phyloP scores from a whole-genome alignment of 2,888 invertebrate species.

The Megamerina dolium region DNA sequence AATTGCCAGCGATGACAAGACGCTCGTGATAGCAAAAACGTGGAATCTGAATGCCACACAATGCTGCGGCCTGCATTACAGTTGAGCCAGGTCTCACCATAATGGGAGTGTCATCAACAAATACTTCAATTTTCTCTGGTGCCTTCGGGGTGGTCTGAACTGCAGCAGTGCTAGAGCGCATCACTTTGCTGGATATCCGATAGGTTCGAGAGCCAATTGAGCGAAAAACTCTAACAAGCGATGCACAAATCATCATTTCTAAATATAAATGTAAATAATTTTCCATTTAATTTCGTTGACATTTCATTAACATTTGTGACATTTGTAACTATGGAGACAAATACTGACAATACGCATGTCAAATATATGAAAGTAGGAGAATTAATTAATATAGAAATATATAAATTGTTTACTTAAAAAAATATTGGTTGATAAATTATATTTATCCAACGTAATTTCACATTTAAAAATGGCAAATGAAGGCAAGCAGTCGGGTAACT shows the following conservation, averaged over 20 bases:
- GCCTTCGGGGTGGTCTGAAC: slow-evolving; percentile 50
- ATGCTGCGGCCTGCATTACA: slow-evolving; percentile 92
- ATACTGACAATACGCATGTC: too few species aligned
- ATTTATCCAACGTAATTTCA: too few species aligned
- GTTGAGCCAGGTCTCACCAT: slow-evolving; percentile 94
- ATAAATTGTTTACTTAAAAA: too few species aligned
- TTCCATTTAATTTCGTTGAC: slow-evolving; percentile 12
- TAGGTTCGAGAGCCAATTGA: slow-evolving; percentile 48
- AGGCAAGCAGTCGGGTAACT: too few species aligned
- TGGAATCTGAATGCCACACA: slow-evolving; percentile 95
- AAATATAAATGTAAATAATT: slow-evolving; percentile 17
- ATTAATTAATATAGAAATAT: too few species aligned
- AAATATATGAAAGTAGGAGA: too few species aligned
- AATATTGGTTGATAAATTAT: too few species aligned
- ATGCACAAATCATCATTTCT: slow-evolving; percentile 80
- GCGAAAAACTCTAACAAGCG: slow-evolving; percentile 62
- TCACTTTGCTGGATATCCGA: slow-evolving; percentile 50
- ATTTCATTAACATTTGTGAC: slow-evolving; percentile 9
- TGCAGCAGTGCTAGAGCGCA: slow-evolving; percentile 50
- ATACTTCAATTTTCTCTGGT: slow-evolving; percentile 85
- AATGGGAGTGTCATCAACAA: slow-evolving; percentile 94
- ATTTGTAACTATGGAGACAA: too few species aligned
- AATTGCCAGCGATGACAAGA: slow-evolving; percentile 97
- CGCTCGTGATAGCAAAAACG: slow-evolving; percentile 99
- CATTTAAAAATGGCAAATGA: too few species aligned